Conservation (phyloP, 2,888 invertebrate species). For the Drosophila ustulata region DNA sequence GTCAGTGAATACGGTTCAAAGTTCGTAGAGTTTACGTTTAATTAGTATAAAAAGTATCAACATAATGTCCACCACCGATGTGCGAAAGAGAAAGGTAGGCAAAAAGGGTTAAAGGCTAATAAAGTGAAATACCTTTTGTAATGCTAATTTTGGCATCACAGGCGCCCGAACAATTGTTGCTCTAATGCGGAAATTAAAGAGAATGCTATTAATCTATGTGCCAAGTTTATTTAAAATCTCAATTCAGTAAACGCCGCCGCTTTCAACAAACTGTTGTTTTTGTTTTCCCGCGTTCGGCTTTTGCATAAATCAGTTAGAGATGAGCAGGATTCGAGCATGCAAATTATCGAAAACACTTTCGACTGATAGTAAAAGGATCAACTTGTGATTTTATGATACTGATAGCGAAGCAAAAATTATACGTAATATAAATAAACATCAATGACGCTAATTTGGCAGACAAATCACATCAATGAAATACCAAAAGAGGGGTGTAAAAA, state of each 20-base stretch:
- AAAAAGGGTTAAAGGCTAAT: constrained; percentile 54
- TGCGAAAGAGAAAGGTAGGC: constrained; percentile 83
- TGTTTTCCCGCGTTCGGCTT: constrained; percentile 12
- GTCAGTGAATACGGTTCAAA: constrained; percentile 29
- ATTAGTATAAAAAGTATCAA: constrained; percentile 41
- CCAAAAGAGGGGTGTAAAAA: too few species aligned
- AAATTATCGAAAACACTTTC: not conserved
- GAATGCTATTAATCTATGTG: constrained; percentile 27
- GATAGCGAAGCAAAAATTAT: not conserved
- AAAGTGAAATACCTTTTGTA: constrained; percentile 33
- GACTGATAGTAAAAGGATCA: not conserved
- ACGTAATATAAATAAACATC: too few species aligned
- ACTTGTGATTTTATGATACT: not conserved
- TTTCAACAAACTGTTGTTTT: not conserved
- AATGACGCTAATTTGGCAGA: too few species aligned
- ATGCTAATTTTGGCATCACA: constrained; percentile 32
- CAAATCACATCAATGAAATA: too few species aligned
- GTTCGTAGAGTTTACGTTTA: constrained; percentile 19
- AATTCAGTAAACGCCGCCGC: constrained; percentile 20
- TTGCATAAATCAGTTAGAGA: constrained; percentile 10
- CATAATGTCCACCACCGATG: constrained; percentile 75
- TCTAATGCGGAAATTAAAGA: constrained; percentile 34
- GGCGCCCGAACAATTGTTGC: constrained; percentile 10
- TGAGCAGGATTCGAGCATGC: not conserved
- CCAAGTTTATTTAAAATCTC: constrained; percentile 53